phyloP scores from a whole-genome alignment of 2,888 invertebrate species.

The Hyposoter dolosus region DNA sequence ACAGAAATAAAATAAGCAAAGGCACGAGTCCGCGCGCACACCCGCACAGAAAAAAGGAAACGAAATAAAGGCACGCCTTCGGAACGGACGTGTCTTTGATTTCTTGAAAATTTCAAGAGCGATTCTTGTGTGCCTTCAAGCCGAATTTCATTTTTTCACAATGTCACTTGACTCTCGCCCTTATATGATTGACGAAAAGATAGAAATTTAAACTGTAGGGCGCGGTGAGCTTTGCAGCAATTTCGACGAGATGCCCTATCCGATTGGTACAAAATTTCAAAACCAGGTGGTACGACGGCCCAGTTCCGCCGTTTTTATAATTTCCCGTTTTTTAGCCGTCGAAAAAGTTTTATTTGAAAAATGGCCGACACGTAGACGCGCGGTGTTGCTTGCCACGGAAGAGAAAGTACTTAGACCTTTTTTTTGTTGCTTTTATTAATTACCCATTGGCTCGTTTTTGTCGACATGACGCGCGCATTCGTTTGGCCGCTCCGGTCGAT shows the following conservation, averaged over 20 bases:
- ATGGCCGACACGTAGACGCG: no score
- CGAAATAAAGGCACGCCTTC: slow-evolving; percentile 59
- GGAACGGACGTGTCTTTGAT: slow-evolving; percentile 77
- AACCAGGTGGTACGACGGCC: not conserved
- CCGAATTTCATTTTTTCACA: slow-evolving; percentile 48
- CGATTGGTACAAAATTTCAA: not conserved
- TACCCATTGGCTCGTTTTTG: no score
- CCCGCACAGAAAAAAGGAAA: slow-evolving; percentile 65
- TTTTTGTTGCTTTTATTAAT: no score
- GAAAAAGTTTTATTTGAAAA: not conserved
- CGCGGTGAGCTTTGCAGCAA: no score
- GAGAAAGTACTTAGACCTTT: no score
- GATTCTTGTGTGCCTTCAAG: slow-evolving; percentile 75
- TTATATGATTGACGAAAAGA: no score
- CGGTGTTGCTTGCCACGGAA: no score
- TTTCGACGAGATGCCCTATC: not conserved
- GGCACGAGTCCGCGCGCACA: not conserved
- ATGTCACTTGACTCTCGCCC: no score
- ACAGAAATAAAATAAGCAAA: slow-evolving; percentile 67
- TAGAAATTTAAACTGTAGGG: no score
- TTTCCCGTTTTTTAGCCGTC: not conserved
- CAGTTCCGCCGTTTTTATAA: not conserved
- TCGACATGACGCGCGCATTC: no score
- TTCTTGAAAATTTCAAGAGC: slow-evolving; percentile 72
- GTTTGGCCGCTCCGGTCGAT: not conserved